phyloP scores from a whole-genome alignment of 2,113 vertebrate species.

The Mormyrus lacerda region DNA sequence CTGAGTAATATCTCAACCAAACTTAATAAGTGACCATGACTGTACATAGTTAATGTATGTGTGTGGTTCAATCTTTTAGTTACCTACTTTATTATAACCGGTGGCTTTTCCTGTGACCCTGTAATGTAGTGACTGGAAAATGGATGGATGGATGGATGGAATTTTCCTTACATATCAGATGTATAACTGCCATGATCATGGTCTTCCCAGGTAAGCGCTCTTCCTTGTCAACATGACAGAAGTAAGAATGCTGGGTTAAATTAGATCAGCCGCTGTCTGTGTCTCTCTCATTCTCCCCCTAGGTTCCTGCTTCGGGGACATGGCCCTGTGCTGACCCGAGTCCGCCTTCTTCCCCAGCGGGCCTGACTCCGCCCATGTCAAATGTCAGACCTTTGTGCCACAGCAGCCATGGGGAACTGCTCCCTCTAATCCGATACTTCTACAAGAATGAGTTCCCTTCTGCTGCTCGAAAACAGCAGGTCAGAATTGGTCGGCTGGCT shows the following conservation, averaged over 20 bases:
- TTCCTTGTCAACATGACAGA: background rate
- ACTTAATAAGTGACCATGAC: background rate
- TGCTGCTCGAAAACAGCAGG: slow-evolving; percentile 11
- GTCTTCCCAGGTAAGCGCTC: background rate
- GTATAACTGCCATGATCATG: background rate
- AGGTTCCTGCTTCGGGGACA: background rate
- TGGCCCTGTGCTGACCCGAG: background rate
- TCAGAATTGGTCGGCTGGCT: slow-evolving; percentile 1
- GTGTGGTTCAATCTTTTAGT: background rate
- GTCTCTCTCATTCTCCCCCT: background rate
- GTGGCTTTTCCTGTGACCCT: background rate
- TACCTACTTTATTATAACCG: background rate
- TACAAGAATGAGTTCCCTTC: slow-evolving; percentile 23
- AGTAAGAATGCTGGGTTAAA: background rate
- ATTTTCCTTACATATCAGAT: background rate
- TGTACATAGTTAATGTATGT: background rate
- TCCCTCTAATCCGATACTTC: slow-evolving; percentile 23
- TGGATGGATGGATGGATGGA: background rate
- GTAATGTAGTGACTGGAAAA: background rate
- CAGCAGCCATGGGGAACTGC: background rate
- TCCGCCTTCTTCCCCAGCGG: background rate
- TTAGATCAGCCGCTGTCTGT: background rate
- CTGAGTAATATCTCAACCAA: background rate
- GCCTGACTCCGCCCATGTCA: background rate
- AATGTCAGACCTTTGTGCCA: background rate